phyloP scores from a whole-genome alignment of 2,113 vertebrate species.

The Heterocephalus glaber region DNA sequence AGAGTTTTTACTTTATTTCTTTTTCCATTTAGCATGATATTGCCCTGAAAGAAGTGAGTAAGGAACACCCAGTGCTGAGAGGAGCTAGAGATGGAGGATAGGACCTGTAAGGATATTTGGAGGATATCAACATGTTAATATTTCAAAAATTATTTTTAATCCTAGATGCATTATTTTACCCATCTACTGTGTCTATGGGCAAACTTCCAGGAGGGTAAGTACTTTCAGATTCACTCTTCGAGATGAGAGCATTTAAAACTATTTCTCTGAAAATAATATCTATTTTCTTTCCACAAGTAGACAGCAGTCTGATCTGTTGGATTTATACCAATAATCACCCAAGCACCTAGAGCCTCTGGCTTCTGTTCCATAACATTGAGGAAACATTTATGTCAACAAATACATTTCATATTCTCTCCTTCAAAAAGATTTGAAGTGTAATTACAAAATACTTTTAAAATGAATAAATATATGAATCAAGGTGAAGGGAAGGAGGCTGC shows the following conservation, averaged over 20 bases:
- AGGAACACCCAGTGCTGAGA: neutral
- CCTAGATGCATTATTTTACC: neutral
- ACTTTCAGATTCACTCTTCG: neutral
- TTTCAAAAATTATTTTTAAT: constrained; percentile 15
- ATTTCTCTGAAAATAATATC: neutral
- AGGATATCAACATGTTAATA: neutral
- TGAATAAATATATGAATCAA: neutral
- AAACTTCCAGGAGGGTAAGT: too few species aligned
- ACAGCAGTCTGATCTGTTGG: neutral
- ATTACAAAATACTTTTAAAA: neutral
- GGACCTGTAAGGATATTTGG: neutral
- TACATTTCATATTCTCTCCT: neutral
- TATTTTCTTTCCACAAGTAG: neutral
- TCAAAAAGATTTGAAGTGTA: neutral
- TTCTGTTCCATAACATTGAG: neutral
- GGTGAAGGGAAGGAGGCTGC: neutral
- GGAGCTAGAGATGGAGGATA: neutral
- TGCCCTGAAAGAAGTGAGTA: neutral
- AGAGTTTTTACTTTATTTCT: neutral
- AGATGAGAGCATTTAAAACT: neutral
- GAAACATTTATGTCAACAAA: neutral
- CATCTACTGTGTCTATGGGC: neutral
- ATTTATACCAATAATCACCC: neutral
- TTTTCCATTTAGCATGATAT: too few species aligned
- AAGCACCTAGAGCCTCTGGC: neutral